Evolutionary conservation across 2,888 invertebrate species (phyloP), one percentile per base, ranked within the genome.

Genomic region (Lapara coniferarum): DNA sequence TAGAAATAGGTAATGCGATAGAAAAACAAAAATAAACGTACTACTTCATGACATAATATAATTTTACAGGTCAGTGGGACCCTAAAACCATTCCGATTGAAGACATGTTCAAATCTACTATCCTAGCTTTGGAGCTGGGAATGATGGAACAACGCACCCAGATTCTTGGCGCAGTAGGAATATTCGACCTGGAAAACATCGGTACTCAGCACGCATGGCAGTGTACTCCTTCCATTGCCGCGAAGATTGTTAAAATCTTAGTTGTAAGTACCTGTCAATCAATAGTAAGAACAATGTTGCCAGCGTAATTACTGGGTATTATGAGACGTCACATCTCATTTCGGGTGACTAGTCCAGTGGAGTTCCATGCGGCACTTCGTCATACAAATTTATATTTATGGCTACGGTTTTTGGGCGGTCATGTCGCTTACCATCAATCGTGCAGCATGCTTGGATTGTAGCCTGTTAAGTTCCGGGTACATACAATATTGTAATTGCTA

Each of bases 171-270:
- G 97, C 97, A 0, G 93, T 97, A 7, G 96, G 95, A 10, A 93
- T 97, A 70, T 97, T 97, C 76, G 97, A 97, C 85, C 89, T 97
- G 52, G 95, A 95, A 71, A 95, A 96, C 70, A 94, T 97, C 66
- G 94, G 95, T 0, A 94, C 97, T 74, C 94, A 95, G 72, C 97
- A 97, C 73, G 95, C 96, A 0, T 95, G 96, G 94, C 95, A 96
- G 75, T 90, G 97, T 73, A 97, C 97, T 8, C 97, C 97, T 0
- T 94, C 94, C 0, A 90, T 96, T 4, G 96, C 96, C 0, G 91
- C 95, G 6, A 96, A 95, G 85, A 95, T 96, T 73, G 93, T 96
- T 51, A 95, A 96, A 75, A 88, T 96, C 19, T 94, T 96, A 87
- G 96, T 96, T 92, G 97, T 97, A 88, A 86, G 81, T 52, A 49